Percentiles rank a stretch among this genome's conserved stretches.
These are phyloP conservation scores for Drosophila cracens DNA, from an alignment of 2,888 invertebrate species.

Conservation along the genomic window DNA sequence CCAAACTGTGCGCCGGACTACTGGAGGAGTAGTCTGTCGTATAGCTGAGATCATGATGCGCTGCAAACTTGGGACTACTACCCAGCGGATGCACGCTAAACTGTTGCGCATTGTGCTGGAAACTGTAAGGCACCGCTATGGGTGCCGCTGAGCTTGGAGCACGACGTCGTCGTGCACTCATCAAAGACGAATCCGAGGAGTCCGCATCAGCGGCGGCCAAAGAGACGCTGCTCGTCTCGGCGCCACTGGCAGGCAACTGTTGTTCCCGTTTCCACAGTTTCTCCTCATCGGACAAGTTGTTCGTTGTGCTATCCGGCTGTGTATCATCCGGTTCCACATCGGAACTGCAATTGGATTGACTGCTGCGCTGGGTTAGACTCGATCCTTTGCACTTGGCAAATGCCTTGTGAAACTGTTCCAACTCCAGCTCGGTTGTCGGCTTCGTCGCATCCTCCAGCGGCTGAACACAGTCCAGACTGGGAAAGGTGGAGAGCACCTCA, in stretches of 20 bases:
- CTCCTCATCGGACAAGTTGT: constrained; percentile 83
- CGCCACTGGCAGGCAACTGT: constrained; percentile 33
- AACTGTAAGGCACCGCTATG: constrained; percentile 86
- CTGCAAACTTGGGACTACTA: constrained; percentile 73
- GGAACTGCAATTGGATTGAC: constrained; percentile 67
- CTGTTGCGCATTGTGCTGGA: constrained; percentile 88
- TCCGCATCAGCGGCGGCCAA: constrained; percentile 75
- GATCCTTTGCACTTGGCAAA: constrained; percentile 83
- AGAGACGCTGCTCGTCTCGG: constrained; percentile 71
- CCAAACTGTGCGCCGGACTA: constrained; percentile 83
- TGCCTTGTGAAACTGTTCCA: constrained; percentile 84
- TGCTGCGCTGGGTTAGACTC: constrained; percentile 41
- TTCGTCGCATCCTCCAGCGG: constrained; percentile 38
- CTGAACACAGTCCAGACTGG: constrained; percentile 68
- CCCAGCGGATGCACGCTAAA: constrained; percentile 87
- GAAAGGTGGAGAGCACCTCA: constrained; percentile 84
- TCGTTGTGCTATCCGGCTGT: constrained; percentile 56
- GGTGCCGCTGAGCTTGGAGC: constrained; percentile 82
- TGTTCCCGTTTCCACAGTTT: constrained; percentile 82
- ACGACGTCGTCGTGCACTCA: constrained; percentile 82
- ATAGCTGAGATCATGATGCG: constrained; percentile 82
- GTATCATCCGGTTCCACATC: constrained; percentile 67
- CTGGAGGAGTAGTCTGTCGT: constrained; percentile 84
- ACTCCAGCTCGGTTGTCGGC: constrained; percentile 70
- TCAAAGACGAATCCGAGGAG: constrained; percentile 79